Conservation (phyloP, 2,797 vertebrate genomes). For the Tangara arthus region DNA sequence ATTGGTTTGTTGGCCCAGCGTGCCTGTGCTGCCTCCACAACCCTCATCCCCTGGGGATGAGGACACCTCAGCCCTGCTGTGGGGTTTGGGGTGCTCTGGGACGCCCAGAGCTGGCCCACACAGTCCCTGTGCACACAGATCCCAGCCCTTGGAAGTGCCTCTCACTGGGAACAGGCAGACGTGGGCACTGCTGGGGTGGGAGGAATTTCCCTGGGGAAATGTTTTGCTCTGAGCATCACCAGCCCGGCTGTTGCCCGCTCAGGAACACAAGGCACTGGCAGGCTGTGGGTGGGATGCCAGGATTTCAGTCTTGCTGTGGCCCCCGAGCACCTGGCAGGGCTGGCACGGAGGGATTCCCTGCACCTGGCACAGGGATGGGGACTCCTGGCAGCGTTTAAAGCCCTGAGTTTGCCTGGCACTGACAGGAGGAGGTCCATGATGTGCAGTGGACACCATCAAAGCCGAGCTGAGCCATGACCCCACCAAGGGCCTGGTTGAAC, state of each 20-base stretch:
- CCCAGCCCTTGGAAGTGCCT: not conserved
- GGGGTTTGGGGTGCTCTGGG: not conserved
- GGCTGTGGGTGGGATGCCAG: not conserved
- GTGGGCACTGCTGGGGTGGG: not conserved
- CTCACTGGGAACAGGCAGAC: rapidly evolving
- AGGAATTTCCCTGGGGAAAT: not conserved
- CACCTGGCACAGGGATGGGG: rapidly evolving
- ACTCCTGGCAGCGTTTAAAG: not conserved
- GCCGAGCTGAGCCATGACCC: not conserved
- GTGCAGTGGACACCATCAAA: not conserved
- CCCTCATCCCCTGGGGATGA: not conserved
- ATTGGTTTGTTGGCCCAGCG: not conserved
- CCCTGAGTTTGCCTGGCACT: rapidly evolving
- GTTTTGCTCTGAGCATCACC: not conserved
- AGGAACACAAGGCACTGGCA: not conserved
- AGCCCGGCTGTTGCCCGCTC: not conserved
- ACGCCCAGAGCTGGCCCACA: not conserved
- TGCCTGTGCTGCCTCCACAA: rapidly evolving
- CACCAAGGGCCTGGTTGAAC: not conserved
- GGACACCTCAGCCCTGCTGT: not conserved
- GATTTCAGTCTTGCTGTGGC: not conserved
- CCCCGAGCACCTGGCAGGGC: not conserved
- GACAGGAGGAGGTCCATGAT: rapidly evolving
- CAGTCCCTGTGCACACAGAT: not conserved
- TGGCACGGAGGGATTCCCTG: not conserved